These are phyloP conservation scores for Sphaeridia pumilis DNA, from an alignment of 2,888 invertebrate genomes.

Conservation along the genomic window DNA sequence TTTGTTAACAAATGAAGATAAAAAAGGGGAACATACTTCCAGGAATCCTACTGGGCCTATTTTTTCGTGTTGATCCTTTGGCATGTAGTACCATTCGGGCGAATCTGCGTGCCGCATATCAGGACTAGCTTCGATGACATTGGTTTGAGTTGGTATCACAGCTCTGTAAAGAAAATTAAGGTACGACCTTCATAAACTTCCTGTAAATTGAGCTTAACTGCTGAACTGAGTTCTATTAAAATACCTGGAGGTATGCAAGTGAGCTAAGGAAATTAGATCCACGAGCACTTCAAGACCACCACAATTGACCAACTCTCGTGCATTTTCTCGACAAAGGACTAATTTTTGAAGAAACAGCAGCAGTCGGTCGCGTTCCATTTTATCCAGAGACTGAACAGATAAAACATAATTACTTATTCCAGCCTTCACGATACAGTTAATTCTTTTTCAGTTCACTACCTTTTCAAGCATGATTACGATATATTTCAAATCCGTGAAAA, in stretches of 20 bases:
- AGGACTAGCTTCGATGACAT: constrained; percentile 84
- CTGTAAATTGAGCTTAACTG: too few relatives aligned
- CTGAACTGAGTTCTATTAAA: too few relatives aligned
- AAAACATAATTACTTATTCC: too few relatives aligned
- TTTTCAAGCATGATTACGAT: constrained; percentile 90
- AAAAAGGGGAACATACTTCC: constrained; percentile 55
- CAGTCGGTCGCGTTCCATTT: constrained; percentile 81
- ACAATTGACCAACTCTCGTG: constrained; percentile 78
- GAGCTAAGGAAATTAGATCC: constrained; percentile 87
- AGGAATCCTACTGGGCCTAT: constrained; percentile 79
- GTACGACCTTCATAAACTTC: too few relatives aligned
- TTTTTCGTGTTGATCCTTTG: constrained; percentile 58
- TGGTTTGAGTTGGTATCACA: constrained; percentile 74
- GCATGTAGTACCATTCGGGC: constrained; percentile 93
- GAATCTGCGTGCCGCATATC: constrained; percentile 62
- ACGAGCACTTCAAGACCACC: constrained; percentile 82
- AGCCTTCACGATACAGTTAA: too few relatives aligned
- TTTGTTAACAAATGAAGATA: too few relatives aligned
- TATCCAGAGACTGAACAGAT: constrained; percentile 70
- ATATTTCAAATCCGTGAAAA: constrained; percentile 91
- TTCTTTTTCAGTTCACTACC: too few relatives aligned
- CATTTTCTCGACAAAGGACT: constrained; percentile 78
- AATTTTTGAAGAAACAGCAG: constrained; percentile 84
- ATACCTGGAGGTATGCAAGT: constrained; percentile 72
- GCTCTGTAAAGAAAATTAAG: too few relatives aligned